Percentiles rank a stretch among this genome's conserved stretches.
Conservation (phyloP, 1,140 invertebrate genomes). For the Nasonia giraulti region DNA sequence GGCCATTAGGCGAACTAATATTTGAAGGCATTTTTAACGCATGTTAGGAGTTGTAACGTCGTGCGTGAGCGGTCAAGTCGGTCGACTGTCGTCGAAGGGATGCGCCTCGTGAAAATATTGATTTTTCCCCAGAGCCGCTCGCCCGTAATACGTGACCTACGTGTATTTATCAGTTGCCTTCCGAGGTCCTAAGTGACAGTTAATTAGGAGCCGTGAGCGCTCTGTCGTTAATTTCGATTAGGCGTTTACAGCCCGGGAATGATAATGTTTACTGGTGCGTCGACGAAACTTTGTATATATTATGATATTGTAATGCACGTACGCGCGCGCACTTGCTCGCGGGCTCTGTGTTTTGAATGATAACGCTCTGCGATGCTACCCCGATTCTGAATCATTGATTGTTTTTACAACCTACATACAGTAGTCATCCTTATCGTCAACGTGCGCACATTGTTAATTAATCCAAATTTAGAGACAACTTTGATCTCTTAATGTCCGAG, state of each 20-base stretch:
- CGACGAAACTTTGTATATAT: no score
- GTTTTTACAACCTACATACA: no score
- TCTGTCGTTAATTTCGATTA: slow-evolving; percentile 39
- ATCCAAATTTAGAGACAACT: no score
- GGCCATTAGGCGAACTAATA: slow-evolving; percentile 39
- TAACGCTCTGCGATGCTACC: no score
- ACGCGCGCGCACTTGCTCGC: background rate
- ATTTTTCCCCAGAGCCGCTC: background rate
- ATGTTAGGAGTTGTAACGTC: background rate
- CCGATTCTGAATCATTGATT: no score
- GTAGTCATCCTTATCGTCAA: background rate
- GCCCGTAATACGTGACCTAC: background rate
- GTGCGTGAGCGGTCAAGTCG: background rate
- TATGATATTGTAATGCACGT: no score
- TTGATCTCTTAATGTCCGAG: no score
- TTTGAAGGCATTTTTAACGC: slow-evolving; percentile 36
- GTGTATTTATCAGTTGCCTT: background rate
- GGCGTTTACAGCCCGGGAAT: background rate
- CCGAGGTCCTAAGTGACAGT: slow-evolving; percentile 24
- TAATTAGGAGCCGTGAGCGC: background rate
- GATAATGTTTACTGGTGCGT: slow-evolving; percentile 8
- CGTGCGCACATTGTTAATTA: background rate
- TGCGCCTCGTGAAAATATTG: slow-evolving; percentile 31
- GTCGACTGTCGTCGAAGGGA: background rate
- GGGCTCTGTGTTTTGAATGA: no score